Evolutionary conservation across 2,888 invertebrate genomes (phyloP), one percentile per base, ranked within the genome.

Genomic region (Philereme transversata): DNA sequence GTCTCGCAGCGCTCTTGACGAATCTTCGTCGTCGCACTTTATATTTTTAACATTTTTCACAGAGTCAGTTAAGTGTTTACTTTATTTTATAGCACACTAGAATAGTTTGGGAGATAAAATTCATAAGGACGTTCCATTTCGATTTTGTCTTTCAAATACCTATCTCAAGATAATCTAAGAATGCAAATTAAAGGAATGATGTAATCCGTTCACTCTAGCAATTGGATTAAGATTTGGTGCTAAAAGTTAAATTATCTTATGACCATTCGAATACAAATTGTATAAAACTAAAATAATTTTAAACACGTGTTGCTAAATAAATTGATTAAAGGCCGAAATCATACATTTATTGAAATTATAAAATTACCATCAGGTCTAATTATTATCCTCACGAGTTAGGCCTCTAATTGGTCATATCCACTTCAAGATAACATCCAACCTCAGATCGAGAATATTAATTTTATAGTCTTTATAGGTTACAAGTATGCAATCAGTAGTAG

Each of bases 21-120:
- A 86, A 88, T 90, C 85, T 86, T 85, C 83, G 74, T 84, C 82
- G 84, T 85, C 84, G 85, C 86, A 84, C 81, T 84, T 84, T 85
- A 83, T 87, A 84, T 86, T 87, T 87, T 82, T 83, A 85, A 84
- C 83, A 83, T 87, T 84, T 86, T 83, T 83, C 81, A 85, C 78
- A 78, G 74, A 69, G 75, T 71, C 62, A 60, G 70, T 67, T 76
- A 73, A 73, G 71, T 78, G 70, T 71, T 75, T 72, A 72, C 69
- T 79, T 74, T 72, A 74, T 74, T 65, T 68, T 57, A 62, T 62
- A 48, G 57, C 62, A 67, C 61, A 51, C 62, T 70, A 46, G 62
- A 61, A 66, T 61, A 66, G 59, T 61, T 54, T 40, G 40, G 44
- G 22, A 56, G 43, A 54, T 65, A 9, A 22, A 22, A 22, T 40